Base-by-base conservation (phyloP, 1,140 invertebrate species). In the Orussus abietinus region DNA sequence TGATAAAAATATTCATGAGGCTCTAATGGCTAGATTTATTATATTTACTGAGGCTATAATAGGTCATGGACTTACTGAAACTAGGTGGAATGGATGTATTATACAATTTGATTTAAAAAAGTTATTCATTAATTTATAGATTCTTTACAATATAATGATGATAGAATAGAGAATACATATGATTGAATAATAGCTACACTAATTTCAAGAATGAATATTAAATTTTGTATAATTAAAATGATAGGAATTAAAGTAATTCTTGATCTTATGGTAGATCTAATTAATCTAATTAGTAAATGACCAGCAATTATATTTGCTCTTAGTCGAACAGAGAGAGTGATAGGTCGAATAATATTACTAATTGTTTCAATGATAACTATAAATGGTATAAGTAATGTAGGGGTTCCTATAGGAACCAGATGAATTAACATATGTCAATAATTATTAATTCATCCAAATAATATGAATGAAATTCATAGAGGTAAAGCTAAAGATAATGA, bases 271-370 rank as follows among this genome's bases (percentile, higher is more conserved):
- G 66, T 69, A 45, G 70, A 72, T 48, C 76, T 73, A 57, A 80
- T 52, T 53, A 82, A 56, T 6, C 70, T 76, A 75, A 83, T 58
- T 53, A 84, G 51, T 61, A 84, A 61, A 59, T 82, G 81, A 0
- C 81, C 81, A 9, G 81, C 80, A 73, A 82, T 81, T 77, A 83
- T 81, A 75, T 83, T 83, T 25, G 82, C 81, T 7, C 77, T 73
- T 70, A 84, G 58, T 44, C 81, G 81, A 35, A 84, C 70, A 19
- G 76, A 72, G 71, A 84, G 65, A 2, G 80, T 83, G 58, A 70
- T 56, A 5, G 80, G 81, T 5, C 78, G 80, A 72, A 85, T 83
- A 28, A 78, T 21, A 69, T 75, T 76, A 53, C 75, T 79, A 69
- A 79, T 77, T 36, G 69, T 69, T 79, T 79, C 74, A 75, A 79